Conservation (phyloP, 2,888 invertebrate species). For the Cordilura impudica region DNA sequence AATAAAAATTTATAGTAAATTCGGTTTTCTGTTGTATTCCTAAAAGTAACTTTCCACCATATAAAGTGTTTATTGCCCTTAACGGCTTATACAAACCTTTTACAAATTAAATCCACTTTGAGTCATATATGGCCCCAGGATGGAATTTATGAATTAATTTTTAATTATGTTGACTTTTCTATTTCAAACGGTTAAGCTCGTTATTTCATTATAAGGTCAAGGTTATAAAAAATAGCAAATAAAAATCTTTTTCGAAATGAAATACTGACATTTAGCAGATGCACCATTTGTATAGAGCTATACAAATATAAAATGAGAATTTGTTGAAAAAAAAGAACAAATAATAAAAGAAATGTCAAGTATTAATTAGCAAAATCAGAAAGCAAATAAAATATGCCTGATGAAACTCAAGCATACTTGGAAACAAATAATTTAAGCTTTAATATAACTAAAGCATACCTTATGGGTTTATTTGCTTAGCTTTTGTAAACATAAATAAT, state of each 20-base stretch:
- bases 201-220: conserved; percentile 43
- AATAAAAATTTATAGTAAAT: too few relatives aligned
- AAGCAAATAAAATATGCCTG: not conserved
- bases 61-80: too few relatives aligned
- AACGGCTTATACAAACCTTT: too few relatives aligned
- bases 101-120: too few relatives aligned
- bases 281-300: conserved; percentile 20
- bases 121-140: too few relatives aligned
- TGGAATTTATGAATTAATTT: not conserved
- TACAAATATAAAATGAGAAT: conserved; percentile 27
- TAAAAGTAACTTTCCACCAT: too few relatives aligned
- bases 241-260: not conserved
- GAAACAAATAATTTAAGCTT: not conserved
- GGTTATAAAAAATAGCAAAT: conserved; percentile 19
- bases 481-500: not conserved
- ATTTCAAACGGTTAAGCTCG: conserved; percentile 7
- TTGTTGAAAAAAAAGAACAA: conserved; percentile 16
- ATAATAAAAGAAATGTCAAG: conserved; percentile 53
- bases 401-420: not conserved
- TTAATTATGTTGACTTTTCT: conserved; percentile 53
- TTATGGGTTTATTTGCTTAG: too few relatives aligned
- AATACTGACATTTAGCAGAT: conserved; percentile 22
- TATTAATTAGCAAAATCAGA: conserved; percentile 49
- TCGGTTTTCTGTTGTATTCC: too few relatives aligned
- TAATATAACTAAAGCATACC: conserved; percentile 5